These are phyloP conservation scores for Clarias pachynema DNA, from an alignment of 2,797 vertebrate genomes.

Conservation along the genomic window DNA sequence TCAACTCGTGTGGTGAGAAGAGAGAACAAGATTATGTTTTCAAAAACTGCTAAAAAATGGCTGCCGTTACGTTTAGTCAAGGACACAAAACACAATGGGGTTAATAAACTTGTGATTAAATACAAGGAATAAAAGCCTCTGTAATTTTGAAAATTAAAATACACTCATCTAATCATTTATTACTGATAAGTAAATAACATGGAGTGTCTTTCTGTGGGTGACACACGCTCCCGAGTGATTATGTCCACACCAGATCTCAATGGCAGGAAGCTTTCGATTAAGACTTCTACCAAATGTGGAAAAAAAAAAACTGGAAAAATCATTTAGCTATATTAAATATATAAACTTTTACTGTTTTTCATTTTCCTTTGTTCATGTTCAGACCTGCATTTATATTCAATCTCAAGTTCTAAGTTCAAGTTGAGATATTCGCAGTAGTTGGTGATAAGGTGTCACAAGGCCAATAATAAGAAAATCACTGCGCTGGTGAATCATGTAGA, in stretches of 20 bases:
- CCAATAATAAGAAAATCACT: not conserved
- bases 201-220: not conserved
- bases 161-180: not conserved
- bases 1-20: not conserved
- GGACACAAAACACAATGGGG: not conserved
- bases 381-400: not conserved
- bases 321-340: not conserved
- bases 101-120: not conserved
- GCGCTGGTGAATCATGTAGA: not conserved
- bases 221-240: not conserved
- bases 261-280: not conserved
- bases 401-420: slow-evolving; percentile 30
- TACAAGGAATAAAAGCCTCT: not conserved
- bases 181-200: not conserved
- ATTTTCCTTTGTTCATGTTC: not conserved
- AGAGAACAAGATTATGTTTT: not conserved
- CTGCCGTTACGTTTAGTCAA: not conserved
- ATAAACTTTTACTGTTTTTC: not conserved
- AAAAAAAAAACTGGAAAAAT: not conserved
- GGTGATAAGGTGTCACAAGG: not conserved
- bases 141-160: not conserved
- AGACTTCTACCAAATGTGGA: not conserved
- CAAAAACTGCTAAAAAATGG: not conserved
- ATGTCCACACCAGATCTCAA: not conserved
- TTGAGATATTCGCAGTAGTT: slow-evolving; percentile 22